phyloP scores from a whole-genome alignment of 2,797 vertebrate genomes.

The Muraenolepis orangiensis region DNA sequence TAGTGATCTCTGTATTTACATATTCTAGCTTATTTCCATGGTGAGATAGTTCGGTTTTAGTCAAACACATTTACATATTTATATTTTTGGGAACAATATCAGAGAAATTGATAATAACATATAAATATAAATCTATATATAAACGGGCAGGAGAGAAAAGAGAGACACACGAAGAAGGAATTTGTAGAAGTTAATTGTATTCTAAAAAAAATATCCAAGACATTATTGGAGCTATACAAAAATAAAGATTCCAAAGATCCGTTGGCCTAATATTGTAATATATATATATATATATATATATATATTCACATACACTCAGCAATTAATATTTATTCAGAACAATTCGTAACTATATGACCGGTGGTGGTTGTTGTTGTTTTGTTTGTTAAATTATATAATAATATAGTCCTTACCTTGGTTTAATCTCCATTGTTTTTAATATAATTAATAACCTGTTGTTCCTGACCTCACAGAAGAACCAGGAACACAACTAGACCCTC shows the following conservation, averaged over 20 bases:
- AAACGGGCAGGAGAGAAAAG: constrained; percentile 17
- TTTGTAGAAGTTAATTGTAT: constrained; percentile 95
- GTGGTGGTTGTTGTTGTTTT: constrained; percentile 38
- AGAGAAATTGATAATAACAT: constrained; percentile 21
- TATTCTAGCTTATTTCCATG: background rate
- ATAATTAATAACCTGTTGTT: constrained; percentile 78
- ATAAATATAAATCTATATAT: constrained; percentile 4
- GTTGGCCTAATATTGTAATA: constrained; percentile 76
- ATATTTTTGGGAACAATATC: background rate
- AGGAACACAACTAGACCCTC: constrained; percentile 41
- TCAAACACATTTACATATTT: background rate
- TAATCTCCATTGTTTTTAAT: constrained; percentile 67
- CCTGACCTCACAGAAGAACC: constrained; percentile 71
- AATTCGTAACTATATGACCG: constrained; percentile 62
- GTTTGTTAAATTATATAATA: constrained; percentile 62
- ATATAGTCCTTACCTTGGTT: constrained; percentile 69
- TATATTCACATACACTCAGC: constrained; percentile 82
- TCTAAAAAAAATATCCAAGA: constrained; percentile 98
- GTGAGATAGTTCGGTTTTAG: background rate
- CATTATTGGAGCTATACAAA: constrained; percentile 91
- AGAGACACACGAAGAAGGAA: constrained; percentile 52
- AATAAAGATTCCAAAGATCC: constrained; percentile 90
- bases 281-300: too few species aligned
- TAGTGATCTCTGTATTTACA: background rate
- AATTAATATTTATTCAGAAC: constrained; percentile 76